Evolutionary conservation across 2,797 vertebrate genomes (phyloP), one percentile per base, ranked within the genome.

Genomic region (Malurus splendens): DNA sequence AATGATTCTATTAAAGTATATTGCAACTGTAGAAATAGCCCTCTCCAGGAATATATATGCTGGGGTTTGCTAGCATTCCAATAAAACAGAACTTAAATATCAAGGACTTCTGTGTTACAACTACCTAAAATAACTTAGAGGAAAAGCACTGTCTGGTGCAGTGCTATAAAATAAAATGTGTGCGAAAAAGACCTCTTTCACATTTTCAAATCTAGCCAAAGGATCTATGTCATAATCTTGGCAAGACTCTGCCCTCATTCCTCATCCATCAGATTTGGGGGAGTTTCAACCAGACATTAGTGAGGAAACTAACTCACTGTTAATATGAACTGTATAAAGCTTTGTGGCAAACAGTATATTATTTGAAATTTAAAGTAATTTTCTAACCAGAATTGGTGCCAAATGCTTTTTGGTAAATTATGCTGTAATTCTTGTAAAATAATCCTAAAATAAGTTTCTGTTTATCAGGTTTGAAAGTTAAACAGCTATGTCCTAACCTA

Each of bases 1-100:
- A 75, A 78, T 60, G 42, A 51, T 86, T 89, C 52, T 86, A 47
- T 73, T 90, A 83, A 89, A 82, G 50, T 42, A 19, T 73, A 80
- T 62, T 83, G 68, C 50, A 86, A 81, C 70, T 54, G 56, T 23
- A 70, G 52, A 76, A 89, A 83, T 23, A 90, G 44, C 65, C 32
- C 36, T 41, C 45, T 67, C 36, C 42, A 93, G 50, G 42, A 82
- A 83, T 32, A 86, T 83, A 62, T 82, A 67, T 64, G 64, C 51
- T 81, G 28, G 44, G 71, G 88, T 85, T 93, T 94, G 77, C 87
- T 73, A 41, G 50, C 47, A 67, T 89, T 93, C 92, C 82, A 82
- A 24, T 73, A 67, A 89, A 90, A 87, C 39, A 82, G 78, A 85
- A 93, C 23, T 84, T 86, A 82, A 79, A 44, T 67, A 82, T 80